A percentile compares a stretch with the other conserved stretches of the same genome.
These are phyloP conservation scores for Homalodisca vitripennis DNA, from an alignment of 1,140 invertebrate species.

Conservation along the genomic window DNA sequence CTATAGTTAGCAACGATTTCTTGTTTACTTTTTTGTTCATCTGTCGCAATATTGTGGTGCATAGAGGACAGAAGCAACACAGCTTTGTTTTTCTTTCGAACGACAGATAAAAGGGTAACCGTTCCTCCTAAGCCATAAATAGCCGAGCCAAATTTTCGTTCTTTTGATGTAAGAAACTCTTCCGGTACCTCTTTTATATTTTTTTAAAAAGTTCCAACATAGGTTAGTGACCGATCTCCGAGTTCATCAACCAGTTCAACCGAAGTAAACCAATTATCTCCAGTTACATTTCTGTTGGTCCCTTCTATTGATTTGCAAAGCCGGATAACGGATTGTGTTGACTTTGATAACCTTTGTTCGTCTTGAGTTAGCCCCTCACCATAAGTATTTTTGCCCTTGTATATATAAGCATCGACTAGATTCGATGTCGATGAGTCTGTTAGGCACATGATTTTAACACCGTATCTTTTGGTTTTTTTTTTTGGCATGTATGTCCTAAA, in stretches of 20 bases:
- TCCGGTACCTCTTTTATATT: neutral
- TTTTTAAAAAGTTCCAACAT: conserved; percentile 28
- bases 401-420: conserved; percentile 31
- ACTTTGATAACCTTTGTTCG: conserved; percentile 38
- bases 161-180: neutral
- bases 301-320: conserved; percentile 42
- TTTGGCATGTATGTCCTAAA: conserved; percentile 52
- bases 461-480: conserved; percentile 51
- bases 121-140: neutral
- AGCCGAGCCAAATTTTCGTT: neutral
- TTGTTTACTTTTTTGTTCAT: neutral
- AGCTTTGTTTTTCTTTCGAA: neutral
- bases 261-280: conserved; percentile 49
- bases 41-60: neutral
- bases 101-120: neutral
- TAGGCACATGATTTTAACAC: conserved; percentile 33
- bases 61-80: neutral
- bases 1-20: neutral
- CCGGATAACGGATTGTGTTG: conserved; percentile 42
- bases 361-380: conserved; percentile 28
- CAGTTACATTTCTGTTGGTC: conserved; percentile 45
- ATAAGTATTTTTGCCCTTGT: conserved; percentile 23
- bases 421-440: conserved; percentile 12
- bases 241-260: conserved; percentile 45
- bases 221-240: conserved; percentile 40